A percentile compares a stretch with the other conserved stretches of the same genome.
Evolutionary conservation across 1,140 invertebrate genomes (phyloP).

Genomic region (Aphaenogaster ashmeadi): DNA sequence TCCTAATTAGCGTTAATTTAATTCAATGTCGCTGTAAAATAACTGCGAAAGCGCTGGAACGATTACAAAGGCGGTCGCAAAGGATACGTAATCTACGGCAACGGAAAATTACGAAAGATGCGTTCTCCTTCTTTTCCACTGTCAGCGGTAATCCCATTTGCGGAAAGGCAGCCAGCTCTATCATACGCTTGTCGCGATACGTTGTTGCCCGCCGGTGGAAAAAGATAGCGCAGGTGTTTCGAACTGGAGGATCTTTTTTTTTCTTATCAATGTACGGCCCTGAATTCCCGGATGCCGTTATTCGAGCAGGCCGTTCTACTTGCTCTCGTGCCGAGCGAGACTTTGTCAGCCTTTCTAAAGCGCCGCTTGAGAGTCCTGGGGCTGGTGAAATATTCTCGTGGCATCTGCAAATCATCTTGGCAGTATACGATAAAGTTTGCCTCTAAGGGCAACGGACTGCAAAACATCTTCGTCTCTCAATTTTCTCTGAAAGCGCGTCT

Average conservation of each 20-base stretch:
- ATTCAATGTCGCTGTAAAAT: neutral
- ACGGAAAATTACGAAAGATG: slow-evolving; percentile 1
- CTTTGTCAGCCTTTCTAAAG: slow-evolving; percentile 63
- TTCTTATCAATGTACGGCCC: slow-evolving; percentile 49
- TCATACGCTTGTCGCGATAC: neutral
- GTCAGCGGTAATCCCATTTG: neutral
- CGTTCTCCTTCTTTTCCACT: neutral
- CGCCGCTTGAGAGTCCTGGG: slow-evolving; percentile 33
- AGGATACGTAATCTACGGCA: neutral
- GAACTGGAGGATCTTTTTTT: neutral
- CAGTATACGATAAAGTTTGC: neutral
- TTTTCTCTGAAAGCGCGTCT: neutral
- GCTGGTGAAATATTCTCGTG: slow-evolving; percentile 42
- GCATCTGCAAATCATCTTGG: slow-evolving; percentile 32
- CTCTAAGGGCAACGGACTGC: neutral
- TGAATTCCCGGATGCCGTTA: slow-evolving; percentile 59
- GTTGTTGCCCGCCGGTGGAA: too few relatives aligned
- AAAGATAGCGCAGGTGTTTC: slow-evolving; percentile 22
- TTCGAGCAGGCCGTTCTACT: slow-evolving; percentile 54
- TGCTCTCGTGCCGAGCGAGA: slow-evolving; percentile 48
- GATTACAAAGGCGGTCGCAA: neutral
- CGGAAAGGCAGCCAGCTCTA: neutral
- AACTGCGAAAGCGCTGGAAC: neutral
- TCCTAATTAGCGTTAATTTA: neutral
- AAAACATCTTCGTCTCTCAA: neutral